Evolutionary conservation across 2,888 invertebrate genomes (phyloP).

Genomic region (Ommatoiulus sabulosus): DNA sequence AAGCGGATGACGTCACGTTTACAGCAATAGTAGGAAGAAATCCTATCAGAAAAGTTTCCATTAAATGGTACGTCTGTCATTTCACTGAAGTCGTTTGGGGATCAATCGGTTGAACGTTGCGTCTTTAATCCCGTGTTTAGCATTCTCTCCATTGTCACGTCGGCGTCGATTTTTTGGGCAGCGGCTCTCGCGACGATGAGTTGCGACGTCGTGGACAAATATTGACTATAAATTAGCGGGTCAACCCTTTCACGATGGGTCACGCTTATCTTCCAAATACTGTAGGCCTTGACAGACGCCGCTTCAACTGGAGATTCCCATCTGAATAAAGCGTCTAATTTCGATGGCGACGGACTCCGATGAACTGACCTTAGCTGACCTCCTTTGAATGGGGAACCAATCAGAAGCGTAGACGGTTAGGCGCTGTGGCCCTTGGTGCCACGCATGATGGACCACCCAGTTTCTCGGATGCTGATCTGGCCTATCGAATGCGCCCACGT

Average conservation of each 20-base stretch:
- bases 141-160: background rate
- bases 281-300: slow-evolving; percentile 33
- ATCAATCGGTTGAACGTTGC: background rate
- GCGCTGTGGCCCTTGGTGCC: background rate
- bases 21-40: too few relatives aligned
- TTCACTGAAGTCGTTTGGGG: background rate
- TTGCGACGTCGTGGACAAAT: slow-evolving; percentile 26
- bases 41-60: background rate
- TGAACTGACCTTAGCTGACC: background rate
- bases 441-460: background rate
- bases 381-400: background rate
- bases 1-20: too few relatives aligned
- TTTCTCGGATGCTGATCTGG: background rate
- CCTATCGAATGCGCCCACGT: slow-evolving; percentile 12
- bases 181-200: background rate
- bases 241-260: slow-evolving; percentile 45
- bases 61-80: background rate
- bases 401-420: background rate
- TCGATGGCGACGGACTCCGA: background rate
- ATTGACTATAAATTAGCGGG: slow-evolving; percentile 46
- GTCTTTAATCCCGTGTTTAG: background rate
- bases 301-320: slow-evolving; percentile 6
- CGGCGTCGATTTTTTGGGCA: background rate
- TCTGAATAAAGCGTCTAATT: slow-evolving; percentile 3
- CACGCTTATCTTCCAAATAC: slow-evolving; percentile 39